Percentiles rank a stretch among this genome's conserved stretches.
Conservation (phyloP, 2,797 vertebrate genomes). For the Chelidonichthys spinosus region DNA sequence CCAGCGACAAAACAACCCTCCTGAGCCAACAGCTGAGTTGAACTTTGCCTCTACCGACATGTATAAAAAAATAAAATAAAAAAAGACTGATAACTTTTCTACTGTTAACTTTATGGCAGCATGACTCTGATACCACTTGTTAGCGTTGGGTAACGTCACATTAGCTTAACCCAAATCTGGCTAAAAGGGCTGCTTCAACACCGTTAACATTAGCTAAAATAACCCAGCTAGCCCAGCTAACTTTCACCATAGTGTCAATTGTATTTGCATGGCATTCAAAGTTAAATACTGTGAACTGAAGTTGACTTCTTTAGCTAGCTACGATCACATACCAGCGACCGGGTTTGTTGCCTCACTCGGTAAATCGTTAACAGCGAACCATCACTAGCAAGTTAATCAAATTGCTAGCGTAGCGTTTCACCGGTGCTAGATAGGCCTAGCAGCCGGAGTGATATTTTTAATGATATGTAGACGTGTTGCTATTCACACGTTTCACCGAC, state of each 20-base stretch:
- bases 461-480: background rate
- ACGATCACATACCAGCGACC: too few species aligned
- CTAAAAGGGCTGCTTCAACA: background rate
- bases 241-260: background rate
- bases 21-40: background rate
- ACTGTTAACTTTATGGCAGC: background rate
- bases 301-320: background rate
- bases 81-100: background rate
- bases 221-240: slow-evolving; percentile 6
- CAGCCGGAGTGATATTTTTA: background rate
- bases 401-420: slow-evolving; percentile 9
- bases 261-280: background rate
- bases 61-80: background rate
- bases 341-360: background rate
- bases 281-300: background rate
- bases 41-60: slow-evolving; percentile 9
- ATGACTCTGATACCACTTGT: background rate
- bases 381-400: slow-evolving; percentile 9
- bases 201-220: background rate
- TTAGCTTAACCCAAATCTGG: slow-evolving; percentile 7
- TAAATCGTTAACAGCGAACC: slow-evolving; percentile 1
- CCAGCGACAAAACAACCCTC: background rate
- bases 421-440: slow-evolving; percentile 21
- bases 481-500: slow-evolving; percentile 6
- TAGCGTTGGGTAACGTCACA: slow-evolving; percentile 18